Evolutionary conservation across 1,140 invertebrate genomes (phyloP).

Genomic region (Macrostomum lignano): DNA sequence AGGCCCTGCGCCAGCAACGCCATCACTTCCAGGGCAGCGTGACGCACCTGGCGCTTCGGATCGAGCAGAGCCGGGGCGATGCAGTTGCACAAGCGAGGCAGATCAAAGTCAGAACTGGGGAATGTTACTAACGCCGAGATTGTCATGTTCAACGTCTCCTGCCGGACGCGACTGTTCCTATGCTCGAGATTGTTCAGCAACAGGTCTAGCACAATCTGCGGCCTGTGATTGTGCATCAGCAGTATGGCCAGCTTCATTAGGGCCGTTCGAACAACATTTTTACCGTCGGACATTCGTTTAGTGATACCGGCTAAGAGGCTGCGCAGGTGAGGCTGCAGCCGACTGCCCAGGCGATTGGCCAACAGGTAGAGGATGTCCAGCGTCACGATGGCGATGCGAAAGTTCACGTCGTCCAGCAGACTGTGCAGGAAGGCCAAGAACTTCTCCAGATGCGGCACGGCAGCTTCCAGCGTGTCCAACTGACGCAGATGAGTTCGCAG

Average conservation of each 20-base stretch:
- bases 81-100: constrained; percentile 32
- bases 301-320: constrained; percentile 27
- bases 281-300: constrained; percentile 33
- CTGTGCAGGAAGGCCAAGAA: constrained; percentile 34
- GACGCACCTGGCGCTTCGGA: constrained; percentile 40
- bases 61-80: constrained; percentile 36
- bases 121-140: constrained; percentile 46
- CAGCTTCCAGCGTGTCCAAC: constrained; percentile 12
- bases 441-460: constrained; percentile 34
- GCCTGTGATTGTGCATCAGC: too few relatives aligned
- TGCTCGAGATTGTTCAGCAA: too few relatives aligned
- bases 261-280: too few relatives aligned
- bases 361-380: constrained; percentile 32
- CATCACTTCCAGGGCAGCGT: constrained; percentile 47
- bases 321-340: constrained; percentile 20
- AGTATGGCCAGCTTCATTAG: too few relatives aligned
- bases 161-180: too few relatives aligned
- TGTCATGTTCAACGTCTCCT: constrained; percentile 45
- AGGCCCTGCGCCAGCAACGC: constrained; percentile 45
- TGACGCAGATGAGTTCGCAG: constrained; percentile 17
- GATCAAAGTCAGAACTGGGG: constrained; percentile 48
- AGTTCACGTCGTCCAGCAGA: constrained; percentile 33
- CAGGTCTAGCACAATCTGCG: too few relatives aligned
- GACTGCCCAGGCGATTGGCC: constrained; percentile 15
- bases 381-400: constrained; percentile 33